Evolutionary conservation across 2,113 vertebrate species (phyloP), one percentile per base, ranked within the genome.

Genomic region (Thinocorus orbignyianus): DNA sequence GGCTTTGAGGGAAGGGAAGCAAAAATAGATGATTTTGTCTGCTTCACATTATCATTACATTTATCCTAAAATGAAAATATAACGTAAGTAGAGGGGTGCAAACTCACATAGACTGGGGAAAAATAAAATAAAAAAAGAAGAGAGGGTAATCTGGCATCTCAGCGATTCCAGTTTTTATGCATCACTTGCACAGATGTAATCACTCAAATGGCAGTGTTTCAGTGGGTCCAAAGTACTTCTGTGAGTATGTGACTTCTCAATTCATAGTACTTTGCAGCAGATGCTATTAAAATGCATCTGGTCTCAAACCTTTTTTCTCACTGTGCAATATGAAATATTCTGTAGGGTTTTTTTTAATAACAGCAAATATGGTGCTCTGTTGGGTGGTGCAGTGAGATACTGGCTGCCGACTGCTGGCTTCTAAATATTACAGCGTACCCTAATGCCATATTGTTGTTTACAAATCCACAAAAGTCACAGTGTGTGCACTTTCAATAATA

Each of bases 141-240:
- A 18, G 25, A 11, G 44, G 12, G 35, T 89, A 87, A 82, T 54
- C 48, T 79, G 81, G 46, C 61, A 61, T 65, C 58, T 72, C 39
- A 76, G 41, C 6, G 2, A 52, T 64, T 80, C 18, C 55, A 20
- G 4, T 16, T 91, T 78, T 82, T 74, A 52, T 87, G 58, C 52
- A 54, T 79, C 81, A 54, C 41, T 76, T 69, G 66, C 85, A 37
- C 91, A 95, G 81, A 94, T 97, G 96, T 96, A 95, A 96, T 97
- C 96, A 95, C 96, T 93, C 95, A 95, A 97, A 97, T 95, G 81
- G 35, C 93, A 91, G 81, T 91, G 89, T 91, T 97, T 95, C 93
- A 90, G 74, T 94, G 72, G 91, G 87, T 90, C 58, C 62, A 52
- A 33, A 85, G 48, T 25, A 49, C 37, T 73, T 85, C 6, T 42